phyloP scores from a whole-genome alignment of 1,140 invertebrate species.

The Oppia nitens region DNA sequence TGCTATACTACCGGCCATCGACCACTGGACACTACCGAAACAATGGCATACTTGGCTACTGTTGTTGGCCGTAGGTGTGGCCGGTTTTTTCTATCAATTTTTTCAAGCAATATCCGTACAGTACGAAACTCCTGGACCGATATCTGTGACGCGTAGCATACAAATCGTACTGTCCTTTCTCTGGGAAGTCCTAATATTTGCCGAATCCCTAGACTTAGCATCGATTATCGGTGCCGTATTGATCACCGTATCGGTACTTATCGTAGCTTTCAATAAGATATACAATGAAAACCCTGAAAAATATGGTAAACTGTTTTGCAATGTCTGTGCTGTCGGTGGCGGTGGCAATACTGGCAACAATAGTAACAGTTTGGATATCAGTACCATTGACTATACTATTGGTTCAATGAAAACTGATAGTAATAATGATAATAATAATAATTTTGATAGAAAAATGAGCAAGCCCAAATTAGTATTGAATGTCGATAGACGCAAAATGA shows the following conservation, averaged over 20 bases:
- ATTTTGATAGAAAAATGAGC: no score
- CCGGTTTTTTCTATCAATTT: constrained; percentile 72
- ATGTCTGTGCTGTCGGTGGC: no score
- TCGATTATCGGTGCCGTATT: constrained; percentile 59
- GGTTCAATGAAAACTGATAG: no score
- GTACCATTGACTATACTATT: no score
- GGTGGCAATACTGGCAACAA: no score
- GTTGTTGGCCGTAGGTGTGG: constrained; percentile 58
- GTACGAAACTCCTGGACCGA: constrained; percentile 69
- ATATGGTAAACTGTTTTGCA: no score
- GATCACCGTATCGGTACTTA: constrained; percentile 55
- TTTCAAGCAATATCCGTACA: constrained; percentile 63
- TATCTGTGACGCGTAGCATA: constrained; percentile 65
- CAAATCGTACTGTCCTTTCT: constrained; percentile 80
- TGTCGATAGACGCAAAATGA: no score
- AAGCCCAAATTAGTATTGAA: no score
- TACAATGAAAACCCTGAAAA: no score
- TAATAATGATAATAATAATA: no score
- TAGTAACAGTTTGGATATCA: no score
- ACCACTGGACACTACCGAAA: constrained; percentile 51
- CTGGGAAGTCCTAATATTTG: constrained; percentile 50
- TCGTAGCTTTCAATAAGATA: no score
- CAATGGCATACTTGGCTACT: constrained; percentile 53
- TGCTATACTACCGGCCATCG: constrained; percentile 33
- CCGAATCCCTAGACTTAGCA: constrained; percentile 57